Conservation (phyloP, 2,888 invertebrate genomes). For the Pherbina coryleti region DNA sequence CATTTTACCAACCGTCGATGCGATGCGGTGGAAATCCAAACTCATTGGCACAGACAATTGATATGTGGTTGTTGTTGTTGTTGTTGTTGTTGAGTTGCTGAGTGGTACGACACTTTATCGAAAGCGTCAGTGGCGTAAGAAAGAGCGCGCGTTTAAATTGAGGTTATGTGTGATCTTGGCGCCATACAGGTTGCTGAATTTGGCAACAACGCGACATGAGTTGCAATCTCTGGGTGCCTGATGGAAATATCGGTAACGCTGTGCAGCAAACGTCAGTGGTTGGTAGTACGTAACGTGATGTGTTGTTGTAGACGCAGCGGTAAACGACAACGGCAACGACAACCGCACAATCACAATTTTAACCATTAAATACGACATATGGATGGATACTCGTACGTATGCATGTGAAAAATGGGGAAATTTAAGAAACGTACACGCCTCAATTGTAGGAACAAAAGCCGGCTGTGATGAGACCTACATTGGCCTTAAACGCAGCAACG, state of each 20-base stretch:
- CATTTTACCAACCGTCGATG: slow-evolving; percentile 5
- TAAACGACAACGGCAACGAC: neutral
- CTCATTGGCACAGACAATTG: too few relatives aligned
- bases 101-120: neutral
- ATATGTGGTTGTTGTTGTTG: too few relatives aligned
- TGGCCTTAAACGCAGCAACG: too few relatives aligned
- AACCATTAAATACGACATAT: too few relatives aligned
- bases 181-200: neutral
- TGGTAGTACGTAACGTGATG: slow-evolving; percentile 42
- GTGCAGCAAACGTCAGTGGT: slow-evolving; percentile 56
- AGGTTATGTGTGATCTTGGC: neutral
- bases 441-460: too few relatives aligned
- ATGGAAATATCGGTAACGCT: slow-evolving; percentile 69
- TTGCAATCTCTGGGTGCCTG: slow-evolving; percentile 55
- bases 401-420: too few relatives aligned
- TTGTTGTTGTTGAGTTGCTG: neutral
- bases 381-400: too few relatives aligned
- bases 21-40: too few relatives aligned
- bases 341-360: too few relatives aligned
- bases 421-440: too few relatives aligned
- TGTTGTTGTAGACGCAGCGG: slow-evolving; percentile 20
- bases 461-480: too few relatives aligned
- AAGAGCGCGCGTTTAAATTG: neutral
- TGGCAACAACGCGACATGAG: slow-evolving; percentile 5
- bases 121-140: neutral